phyloP scores from a whole-genome alignment of 1,140 invertebrate genomes.

The Samia ricini region DNA sequence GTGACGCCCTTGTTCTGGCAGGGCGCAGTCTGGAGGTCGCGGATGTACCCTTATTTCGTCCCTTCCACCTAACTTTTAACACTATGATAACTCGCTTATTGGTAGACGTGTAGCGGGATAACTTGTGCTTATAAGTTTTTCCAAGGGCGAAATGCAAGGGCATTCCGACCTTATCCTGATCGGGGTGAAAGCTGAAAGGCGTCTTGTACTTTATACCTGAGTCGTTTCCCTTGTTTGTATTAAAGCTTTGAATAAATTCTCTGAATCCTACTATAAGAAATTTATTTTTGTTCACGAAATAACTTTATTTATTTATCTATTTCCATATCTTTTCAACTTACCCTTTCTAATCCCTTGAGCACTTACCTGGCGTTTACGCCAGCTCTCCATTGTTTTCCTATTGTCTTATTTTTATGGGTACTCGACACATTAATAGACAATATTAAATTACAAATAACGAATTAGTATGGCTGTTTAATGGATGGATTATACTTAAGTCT shows the following conservation, averaged over 20 bases:
- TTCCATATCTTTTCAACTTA: too few species aligned
- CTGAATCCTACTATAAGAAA: background rate
- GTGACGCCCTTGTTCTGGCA: slow-evolving; percentile 45
- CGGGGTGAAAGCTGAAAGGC: slow-evolving; percentile 2
- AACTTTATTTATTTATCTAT: background rate
- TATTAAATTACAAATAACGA: too few species aligned
- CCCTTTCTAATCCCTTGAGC: too few species aligned
- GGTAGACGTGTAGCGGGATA: background rate
- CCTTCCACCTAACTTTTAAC: slow-evolving; percentile 32
- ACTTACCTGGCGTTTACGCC: too few species aligned
- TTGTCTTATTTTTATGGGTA: too few species aligned
- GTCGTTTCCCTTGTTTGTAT: background rate
- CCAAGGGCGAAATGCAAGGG: background rate
- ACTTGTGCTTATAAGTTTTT: background rate
- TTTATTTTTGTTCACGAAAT: background rate
- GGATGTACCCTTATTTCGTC: slow-evolving; percentile 52
- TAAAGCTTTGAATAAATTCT: background rate
- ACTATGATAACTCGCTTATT: slow-evolving; percentile 27
- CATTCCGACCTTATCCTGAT: slow-evolving; percentile 1
- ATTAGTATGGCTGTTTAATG: background rate
- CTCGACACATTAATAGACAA: too few species aligned
- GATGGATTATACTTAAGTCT: background rate
- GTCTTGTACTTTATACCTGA: background rate
- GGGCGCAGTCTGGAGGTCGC: slow-evolving; percentile 65
- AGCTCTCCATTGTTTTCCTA: too few species aligned